Evolutionary conservation across 2,113 vertebrate genomes (phyloP).

Genomic region (Dromaius novaehollandiae): DNA sequence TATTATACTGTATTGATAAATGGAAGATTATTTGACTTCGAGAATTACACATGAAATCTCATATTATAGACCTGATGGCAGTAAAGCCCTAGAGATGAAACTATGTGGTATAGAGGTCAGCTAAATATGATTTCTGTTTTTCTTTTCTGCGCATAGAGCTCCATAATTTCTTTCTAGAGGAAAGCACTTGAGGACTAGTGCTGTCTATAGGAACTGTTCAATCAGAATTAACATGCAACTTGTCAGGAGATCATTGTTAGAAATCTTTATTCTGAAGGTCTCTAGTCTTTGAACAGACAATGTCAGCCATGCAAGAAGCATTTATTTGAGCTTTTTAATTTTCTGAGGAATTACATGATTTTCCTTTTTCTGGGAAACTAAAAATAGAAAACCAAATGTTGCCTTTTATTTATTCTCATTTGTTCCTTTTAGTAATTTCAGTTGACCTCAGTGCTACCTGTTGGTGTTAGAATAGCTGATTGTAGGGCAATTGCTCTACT

Average conservation of each 20-base stretch:
- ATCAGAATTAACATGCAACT: constrained; percentile 43
- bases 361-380: not conserved
- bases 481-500: constrained; percentile 44
- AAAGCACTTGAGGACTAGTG: constrained; percentile 55
- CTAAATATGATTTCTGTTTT: constrained; percentile 47
- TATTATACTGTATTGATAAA: not conserved
- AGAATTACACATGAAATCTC: not conserved
- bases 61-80: not conserved
- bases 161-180: constrained; percentile 28
- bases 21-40: constrained; percentile 12
- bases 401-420: constrained; percentile 43
- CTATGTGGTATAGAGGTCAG: constrained; percentile 3
- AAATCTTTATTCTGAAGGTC: constrained; percentile 30
- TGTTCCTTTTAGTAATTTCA: constrained; percentile 43
- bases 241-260: constrained; percentile 31
- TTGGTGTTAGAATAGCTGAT: constrained; percentile 48
- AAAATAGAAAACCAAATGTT: constrained; percentile 44
- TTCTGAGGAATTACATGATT: not conserved
- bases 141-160: not conserved
- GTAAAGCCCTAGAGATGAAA: not conserved
- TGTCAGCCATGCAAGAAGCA: not conserved
- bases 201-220: constrained; percentile 68
- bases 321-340: not conserved
- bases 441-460: constrained; percentile 67
- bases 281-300: constrained; percentile 17